Evolutionary conservation across 2,888 invertebrate species (phyloP).

Genomic region (Acanthosoma haemorrhoidale): DNA sequence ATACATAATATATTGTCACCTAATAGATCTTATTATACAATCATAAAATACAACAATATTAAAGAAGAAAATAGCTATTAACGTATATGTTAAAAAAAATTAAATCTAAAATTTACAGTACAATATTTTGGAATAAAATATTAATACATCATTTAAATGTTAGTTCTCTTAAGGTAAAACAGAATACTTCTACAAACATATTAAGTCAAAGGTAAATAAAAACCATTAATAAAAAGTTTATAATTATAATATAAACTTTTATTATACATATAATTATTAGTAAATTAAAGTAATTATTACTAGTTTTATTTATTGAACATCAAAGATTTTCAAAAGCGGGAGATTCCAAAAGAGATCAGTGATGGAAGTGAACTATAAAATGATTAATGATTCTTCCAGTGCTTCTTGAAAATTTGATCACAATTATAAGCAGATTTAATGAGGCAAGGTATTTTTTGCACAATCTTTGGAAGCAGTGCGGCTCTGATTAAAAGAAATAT

Average conservation of each 20-base stretch:
- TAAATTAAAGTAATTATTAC: background rate
- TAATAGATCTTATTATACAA: too few relatives aligned
- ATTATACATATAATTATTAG: background rate
- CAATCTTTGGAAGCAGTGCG: background rate
- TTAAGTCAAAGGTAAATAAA: too few relatives aligned
- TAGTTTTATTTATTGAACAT: background rate
- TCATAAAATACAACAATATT: too few relatives aligned
- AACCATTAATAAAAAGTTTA: too few relatives aligned
- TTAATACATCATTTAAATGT: too few relatives aligned
- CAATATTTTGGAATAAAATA: too few relatives aligned
- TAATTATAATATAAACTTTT: background rate
- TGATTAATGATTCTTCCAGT: background rate
- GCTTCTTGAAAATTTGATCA: background rate
- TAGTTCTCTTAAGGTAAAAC: too few relatives aligned
- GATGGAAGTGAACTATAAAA: background rate
- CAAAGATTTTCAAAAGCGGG: background rate
- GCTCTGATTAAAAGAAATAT: conserved; percentile 40
- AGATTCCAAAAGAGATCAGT: background rate
- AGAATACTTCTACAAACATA: too few relatives aligned
- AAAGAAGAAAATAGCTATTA: too few relatives aligned
- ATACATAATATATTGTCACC: too few relatives aligned
- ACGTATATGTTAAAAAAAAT: too few relatives aligned
- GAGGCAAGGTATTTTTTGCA: background rate
- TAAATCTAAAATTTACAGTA: too few relatives aligned
- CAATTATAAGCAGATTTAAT: background rate